Conservation (phyloP, 2,797 vertebrate genomes). For the Decapterus maruadsi region DNA sequence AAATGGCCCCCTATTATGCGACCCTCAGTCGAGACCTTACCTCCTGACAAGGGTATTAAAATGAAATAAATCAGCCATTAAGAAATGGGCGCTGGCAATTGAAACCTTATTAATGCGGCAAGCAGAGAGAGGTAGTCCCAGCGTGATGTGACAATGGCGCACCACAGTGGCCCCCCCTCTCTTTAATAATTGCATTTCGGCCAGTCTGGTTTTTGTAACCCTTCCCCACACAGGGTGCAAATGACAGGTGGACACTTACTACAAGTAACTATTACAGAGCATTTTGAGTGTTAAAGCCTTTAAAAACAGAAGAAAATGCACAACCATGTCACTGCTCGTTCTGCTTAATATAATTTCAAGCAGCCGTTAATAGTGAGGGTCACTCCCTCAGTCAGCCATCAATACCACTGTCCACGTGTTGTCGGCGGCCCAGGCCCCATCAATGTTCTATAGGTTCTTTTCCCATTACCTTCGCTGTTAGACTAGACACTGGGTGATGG, state of each 20-base stretch:
- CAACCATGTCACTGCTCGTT: background rate
- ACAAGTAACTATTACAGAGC: conserved; percentile 6
- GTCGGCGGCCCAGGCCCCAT: conserved; percentile 68
- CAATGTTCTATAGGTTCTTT: conserved; percentile 82
- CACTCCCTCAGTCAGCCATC: conserved; percentile 67
- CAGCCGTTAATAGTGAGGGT: conserved; percentile 52
- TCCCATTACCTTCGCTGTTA: conserved; percentile 83
- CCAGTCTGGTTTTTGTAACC: conserved; percentile 65
- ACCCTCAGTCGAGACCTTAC: conserved; percentile 77
- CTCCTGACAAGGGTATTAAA: conserved; percentile 89
- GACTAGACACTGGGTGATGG: conserved; percentile 82
- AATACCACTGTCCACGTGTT: conserved; percentile 67
- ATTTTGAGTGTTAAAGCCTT: conserved; percentile 9
- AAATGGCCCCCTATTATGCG: conserved; percentile 82
- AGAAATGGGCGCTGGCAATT: conserved; percentile 83
- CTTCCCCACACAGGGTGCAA: conserved; percentile 63
- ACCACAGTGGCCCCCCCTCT: conserved; percentile 66
- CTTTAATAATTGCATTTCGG: conserved; percentile 78
- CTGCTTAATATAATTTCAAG: conserved; percentile 34
- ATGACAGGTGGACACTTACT: conserved; percentile 66
- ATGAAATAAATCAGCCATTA: conserved; percentile 91
- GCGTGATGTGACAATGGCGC: conserved; percentile 80
- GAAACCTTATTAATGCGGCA: conserved; percentile 87
- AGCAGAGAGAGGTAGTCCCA: conserved; percentile 74
- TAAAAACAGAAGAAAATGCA: background rate